A percentile compares a stretch with the other conserved stretches of the same genome.
Conservation (phyloP, 2,113 vertebrate genomes). For the Athene cunicularia region DNA sequence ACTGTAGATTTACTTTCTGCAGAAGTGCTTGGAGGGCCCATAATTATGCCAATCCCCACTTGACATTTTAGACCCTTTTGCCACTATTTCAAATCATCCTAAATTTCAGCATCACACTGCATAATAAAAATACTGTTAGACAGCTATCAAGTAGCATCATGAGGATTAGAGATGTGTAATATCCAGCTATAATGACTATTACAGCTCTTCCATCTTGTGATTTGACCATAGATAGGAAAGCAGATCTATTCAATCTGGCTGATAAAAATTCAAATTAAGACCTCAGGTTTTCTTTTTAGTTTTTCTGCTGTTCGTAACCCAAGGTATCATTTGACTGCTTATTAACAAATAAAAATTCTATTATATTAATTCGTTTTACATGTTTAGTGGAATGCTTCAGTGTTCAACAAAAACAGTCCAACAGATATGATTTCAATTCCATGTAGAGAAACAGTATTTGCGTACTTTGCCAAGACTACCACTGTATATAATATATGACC, state of each 20-base stretch:
- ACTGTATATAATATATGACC: neutral
- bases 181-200: neutral
- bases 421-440: neutral
- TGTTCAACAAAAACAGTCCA: neutral
- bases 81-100: neutral
- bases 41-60: neutral
- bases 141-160: neutral
- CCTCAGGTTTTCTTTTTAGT: neutral
- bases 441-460: neutral
- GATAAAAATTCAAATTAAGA: neutral
- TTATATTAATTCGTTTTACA: neutral
- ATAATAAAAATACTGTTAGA: slow-evolving; percentile 18
- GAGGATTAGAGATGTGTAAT: neutral
- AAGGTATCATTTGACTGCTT: neutral
- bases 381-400: neutral
- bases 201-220: neutral
- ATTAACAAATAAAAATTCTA: neutral
- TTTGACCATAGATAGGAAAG: neutral
- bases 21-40: neutral
- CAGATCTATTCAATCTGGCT: neutral
- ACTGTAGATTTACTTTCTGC: neutral
- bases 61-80: slow-evolving; percentile 23
- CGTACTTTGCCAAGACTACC: neutral
- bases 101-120: neutral
- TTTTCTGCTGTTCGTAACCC: neutral